Evolutionary conservation across 2,797 vertebrate species (phyloP).

Genomic region (Tenualosa thibaudeaui): DNA sequence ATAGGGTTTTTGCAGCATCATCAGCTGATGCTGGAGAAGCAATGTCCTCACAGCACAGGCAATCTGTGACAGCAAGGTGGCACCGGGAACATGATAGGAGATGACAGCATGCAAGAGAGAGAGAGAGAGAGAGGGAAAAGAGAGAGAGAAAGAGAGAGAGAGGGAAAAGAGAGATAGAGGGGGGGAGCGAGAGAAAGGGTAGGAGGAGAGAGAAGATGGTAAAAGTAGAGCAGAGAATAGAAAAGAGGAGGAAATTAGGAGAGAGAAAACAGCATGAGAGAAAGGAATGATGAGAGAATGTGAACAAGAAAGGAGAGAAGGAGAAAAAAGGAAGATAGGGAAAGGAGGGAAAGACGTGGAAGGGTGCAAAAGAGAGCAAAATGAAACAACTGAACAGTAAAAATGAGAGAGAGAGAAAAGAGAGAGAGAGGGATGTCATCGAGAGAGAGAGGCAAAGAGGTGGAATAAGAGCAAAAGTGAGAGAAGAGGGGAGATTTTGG

Average conservation of each 20-base stretch:
- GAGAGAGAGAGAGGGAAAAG: too few relatives aligned
- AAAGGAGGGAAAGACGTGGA: neutral
- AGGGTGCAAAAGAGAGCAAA: neutral
- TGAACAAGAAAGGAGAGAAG: neutral
- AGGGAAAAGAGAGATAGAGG: neutral
- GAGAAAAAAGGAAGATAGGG: neutral
- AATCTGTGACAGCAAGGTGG: neutral
- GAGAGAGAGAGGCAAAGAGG: neutral
- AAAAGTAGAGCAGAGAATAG: neutral
- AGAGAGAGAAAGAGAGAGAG: neutral
- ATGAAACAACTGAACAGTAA: neutral
- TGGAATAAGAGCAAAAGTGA: neutral
- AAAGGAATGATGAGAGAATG: neutral
- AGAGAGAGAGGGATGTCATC: neutral
- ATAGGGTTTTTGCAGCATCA: conserved; percentile 1
- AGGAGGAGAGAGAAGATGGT: neutral
- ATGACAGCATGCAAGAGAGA: neutral
- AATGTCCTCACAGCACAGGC: neutral
- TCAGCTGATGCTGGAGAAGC: neutral
- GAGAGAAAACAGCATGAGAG: neutral
- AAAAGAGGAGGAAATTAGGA: neutral
- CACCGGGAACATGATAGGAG: neutral
- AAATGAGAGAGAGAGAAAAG: neutral
- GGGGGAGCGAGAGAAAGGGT: neutral
- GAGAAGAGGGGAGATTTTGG: neutral